Evolutionary conservation across 1,140 invertebrate species (phyloP).

Genomic region (Propsilocerus akamusi): DNA sequence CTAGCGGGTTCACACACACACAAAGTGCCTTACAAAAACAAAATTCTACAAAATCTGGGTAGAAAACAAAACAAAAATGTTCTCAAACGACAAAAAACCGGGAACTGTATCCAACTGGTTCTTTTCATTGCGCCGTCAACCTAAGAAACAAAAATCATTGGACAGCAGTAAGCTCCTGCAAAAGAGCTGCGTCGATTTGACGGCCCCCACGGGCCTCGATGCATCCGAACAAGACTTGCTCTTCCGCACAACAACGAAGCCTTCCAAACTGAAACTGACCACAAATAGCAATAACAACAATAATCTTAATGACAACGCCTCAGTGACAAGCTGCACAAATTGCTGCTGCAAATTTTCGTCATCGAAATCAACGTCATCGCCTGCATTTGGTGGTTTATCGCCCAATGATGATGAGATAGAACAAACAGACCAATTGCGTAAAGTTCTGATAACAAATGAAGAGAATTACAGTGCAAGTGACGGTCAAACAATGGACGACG

Average conservation of each 20-base stretch:
- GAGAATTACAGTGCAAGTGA: background rate
- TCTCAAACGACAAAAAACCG: background rate
- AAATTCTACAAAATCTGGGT: background rate
- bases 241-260: background rate
- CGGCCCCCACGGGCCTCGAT: constrained; percentile 7
- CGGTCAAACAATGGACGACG: background rate
- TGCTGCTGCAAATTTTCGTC: background rate
- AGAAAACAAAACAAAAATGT: background rate
- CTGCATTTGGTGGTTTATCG: background rate
- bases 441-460: background rate
- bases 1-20: background rate
- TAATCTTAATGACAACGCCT: background rate
- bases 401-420: background rate
- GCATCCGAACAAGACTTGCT: background rate
- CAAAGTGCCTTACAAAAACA: background rate
- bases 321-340: background rate
- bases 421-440: background rate
- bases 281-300: background rate
- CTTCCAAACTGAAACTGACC: constrained; percentile 1
- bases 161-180: constrained; percentile 21
- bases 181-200: constrained; percentile 21
- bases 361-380: background rate
- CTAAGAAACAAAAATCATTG: constrained; percentile 18
- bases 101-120: constrained; percentile 47
- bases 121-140: constrained; percentile 44